Base-by-base conservation (phyloP, 1,140 invertebrate genomes). In the Camponotus pennsylvanicus region DNA sequence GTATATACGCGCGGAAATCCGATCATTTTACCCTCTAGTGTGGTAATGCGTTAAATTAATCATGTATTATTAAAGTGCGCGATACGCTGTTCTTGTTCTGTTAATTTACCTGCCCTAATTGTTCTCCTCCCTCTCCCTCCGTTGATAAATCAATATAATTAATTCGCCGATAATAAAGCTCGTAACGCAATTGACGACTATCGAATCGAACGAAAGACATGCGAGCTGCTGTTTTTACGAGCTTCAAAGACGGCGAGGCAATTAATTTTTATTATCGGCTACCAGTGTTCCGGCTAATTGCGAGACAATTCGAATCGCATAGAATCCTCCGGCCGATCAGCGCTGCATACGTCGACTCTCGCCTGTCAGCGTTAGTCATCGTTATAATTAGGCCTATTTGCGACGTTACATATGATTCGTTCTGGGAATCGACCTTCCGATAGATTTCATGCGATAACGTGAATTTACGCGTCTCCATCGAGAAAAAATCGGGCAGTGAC, bases 221-320 rank as follows among this genome's bases (percentile, higher is more conserved):
- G 71, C 55, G 71, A 76, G 27, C 34, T 27, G 6, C 15, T 18
- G 63, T n/a, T 69, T 55, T 61, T 61, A 73, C 55, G 21, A 73
- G 32, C 37, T 27, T 80, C 42, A 80, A 57, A 45, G 70, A 32
- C 83, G 59, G 45, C 85, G 73, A 66, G 83, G 59, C 91, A 88
- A 92, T 92, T 91, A 91, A 87, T 92, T 92, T 92, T 92, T 92
- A 91, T 92, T 87, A 91, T 90, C 85, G 67, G 61, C 75, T 57
- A 83, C 86, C 57, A 77, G 90, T 52, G 49, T 91, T 85, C 79
- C 61, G 79, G 82, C 84, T 91, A 91, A 92, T 92, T 92, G 88
- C 87, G 63, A 87, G 84, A 91, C 90, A 92, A 92, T 92, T 87
- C 83, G 84, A 85, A 88, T 86, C 85, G 86, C 73, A 59, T n/a